Conservation (phyloP, 2,113 vertebrate genomes). For the Melanerpes aurifrons region DNA sequence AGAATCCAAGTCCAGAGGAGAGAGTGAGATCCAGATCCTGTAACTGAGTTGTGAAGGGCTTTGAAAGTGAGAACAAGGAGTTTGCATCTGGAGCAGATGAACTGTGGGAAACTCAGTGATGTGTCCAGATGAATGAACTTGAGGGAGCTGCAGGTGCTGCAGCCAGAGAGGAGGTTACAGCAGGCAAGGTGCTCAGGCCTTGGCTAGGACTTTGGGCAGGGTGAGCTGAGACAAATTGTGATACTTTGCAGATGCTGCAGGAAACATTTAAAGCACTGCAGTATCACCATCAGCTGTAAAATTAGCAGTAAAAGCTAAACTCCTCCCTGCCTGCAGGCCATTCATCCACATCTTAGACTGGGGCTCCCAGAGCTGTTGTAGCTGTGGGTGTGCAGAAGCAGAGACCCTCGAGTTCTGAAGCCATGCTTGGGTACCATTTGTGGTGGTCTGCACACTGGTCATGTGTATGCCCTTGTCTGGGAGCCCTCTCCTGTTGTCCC, state of each 20-base stretch:
- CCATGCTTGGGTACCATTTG: not conserved
- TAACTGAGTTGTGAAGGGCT: not conserved
- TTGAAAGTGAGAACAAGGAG: not conserved
- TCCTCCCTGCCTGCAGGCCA: not conserved
- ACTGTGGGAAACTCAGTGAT: not conserved
- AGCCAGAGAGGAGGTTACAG: slow-evolving; percentile 2
- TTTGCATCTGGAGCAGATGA: not conserved
- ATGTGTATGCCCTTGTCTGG: not conserved
- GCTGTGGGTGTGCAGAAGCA: not conserved
- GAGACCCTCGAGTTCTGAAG: not conserved
- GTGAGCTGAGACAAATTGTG: not conserved
- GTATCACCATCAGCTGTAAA: not conserved
- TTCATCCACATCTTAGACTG: not conserved
- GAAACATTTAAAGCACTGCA: not conserved
- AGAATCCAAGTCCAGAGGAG: not conserved
- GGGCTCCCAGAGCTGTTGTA: not conserved
- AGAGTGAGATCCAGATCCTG: not conserved
- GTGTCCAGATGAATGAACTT: not conserved
- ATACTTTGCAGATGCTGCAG: not conserved
- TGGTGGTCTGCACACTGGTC: not conserved
- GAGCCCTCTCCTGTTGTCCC: not conserved
- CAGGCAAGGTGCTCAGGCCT: not conserved
- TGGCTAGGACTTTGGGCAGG: slow-evolving; percentile 8
- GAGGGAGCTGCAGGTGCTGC: not conserved
- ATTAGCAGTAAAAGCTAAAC: not conserved